Percentiles rank a stretch among this genome's conserved stretches.
Conservation (phyloP, 2,888 invertebrate genomes). For the Erannis defoliaria region DNA sequence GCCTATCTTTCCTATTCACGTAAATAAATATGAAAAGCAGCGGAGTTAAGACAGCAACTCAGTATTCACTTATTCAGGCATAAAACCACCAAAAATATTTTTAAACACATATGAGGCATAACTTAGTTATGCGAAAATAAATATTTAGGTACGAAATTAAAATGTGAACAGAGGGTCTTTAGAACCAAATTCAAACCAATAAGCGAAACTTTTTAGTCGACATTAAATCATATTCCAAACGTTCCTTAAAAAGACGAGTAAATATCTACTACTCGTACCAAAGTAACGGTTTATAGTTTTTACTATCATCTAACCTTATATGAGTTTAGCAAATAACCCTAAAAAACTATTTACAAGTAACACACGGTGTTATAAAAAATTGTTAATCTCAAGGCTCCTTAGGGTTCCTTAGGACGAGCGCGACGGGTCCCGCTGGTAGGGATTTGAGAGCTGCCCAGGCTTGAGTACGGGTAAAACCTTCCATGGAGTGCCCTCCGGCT, state of each 20-base stretch:
- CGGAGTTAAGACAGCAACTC: not conserved
- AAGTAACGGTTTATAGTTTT: constrained; percentile 7
- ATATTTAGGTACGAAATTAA: not conserved
- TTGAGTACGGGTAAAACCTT: constrained; percentile 95
- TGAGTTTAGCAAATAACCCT: not conserved
- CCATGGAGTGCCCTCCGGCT: constrained; percentile 93
- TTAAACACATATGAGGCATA: not conserved
- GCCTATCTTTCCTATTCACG: constrained; percentile 26
- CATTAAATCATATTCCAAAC: not conserved
- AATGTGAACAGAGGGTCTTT: not conserved
- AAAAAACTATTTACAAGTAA: constrained; percentile 30
- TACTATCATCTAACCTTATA: constrained; percentile 7
- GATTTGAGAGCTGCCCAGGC: constrained; percentile 98
- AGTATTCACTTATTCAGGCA: not conserved
- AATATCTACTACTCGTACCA: not conserved
- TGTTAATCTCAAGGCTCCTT: constrained; percentile 37
- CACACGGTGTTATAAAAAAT: constrained; percentile 13
- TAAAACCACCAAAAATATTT: not conserved
- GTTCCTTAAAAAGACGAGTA: not conserved
- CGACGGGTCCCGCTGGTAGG: constrained; percentile 93
- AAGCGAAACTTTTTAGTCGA: not conserved
- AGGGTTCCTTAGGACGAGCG: constrained; percentile 83
- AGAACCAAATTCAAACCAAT: not conserved
- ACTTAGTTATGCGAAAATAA: not conserved
- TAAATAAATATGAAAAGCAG: constrained; percentile 21